These are phyloP conservation scores for Eristalis arbustorum DNA, from an alignment of 2,888 invertebrate species.

Conservation along the genomic window DNA sequence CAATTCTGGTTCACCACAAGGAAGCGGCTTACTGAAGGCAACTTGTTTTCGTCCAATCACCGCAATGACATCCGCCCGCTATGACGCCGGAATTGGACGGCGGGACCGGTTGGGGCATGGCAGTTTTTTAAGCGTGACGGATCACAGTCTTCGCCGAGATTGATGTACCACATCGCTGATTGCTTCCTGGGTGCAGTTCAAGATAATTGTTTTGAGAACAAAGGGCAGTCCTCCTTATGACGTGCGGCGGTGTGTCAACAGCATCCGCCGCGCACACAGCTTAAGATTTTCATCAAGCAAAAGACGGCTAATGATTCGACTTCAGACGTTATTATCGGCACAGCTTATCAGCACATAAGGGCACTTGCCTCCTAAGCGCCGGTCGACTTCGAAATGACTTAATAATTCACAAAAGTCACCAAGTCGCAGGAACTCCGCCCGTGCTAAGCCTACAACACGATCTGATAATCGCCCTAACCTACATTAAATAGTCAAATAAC, in stretches of 20 bases:
- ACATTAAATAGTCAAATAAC: constrained; percentile 43
- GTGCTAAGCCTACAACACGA: constrained; percentile 36
- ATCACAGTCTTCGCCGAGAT: too few relatives aligned
- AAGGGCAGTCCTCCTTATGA: too few relatives aligned
- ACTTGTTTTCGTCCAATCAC: neutral
- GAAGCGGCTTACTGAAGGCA: neutral
- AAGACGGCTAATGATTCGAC: neutral
- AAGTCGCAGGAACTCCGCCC: neutral
- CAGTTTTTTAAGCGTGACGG: too few relatives aligned
- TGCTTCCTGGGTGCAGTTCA: too few relatives aligned
- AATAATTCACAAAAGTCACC: constrained; percentile 3
- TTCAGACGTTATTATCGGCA: neutral
- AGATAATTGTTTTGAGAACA: too few relatives aligned
- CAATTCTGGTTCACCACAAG: neutral
- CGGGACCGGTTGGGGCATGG: neutral
- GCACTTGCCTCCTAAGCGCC: neutral
- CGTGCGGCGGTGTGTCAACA: too few relatives aligned
- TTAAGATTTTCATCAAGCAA: neutral
- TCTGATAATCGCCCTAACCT: constrained; percentile 31
- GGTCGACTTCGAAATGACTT: neutral
- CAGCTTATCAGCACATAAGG: neutral
- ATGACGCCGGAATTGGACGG: neutral
- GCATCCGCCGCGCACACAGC: too few relatives aligned
- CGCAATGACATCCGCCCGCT: neutral
- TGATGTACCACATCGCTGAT: too few relatives aligned